Evolutionary conservation across 2,888 invertebrate species (phyloP).

Genomic region (Nomada lathburiana): DNA sequence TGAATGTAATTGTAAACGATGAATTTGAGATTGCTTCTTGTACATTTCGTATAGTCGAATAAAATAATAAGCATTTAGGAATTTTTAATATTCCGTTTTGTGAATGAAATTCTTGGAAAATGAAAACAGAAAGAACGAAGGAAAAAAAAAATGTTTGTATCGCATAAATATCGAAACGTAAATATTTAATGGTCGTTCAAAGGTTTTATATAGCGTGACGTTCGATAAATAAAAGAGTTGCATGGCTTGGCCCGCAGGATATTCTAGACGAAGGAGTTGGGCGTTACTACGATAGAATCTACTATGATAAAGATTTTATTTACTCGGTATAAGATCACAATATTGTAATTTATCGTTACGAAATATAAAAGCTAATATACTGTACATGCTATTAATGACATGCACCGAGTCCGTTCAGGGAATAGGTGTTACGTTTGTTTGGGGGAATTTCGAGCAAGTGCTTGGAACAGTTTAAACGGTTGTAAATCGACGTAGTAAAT

Average conservation of each 20-base stretch:
- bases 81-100: slow-evolving; percentile 47
- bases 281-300: slow-evolving; percentile 27
- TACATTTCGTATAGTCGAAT: slow-evolving; percentile 67
- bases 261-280: background rate
- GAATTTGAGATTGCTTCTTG: slow-evolving; percentile 58
- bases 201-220: background rate
- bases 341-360: slow-evolving; percentile 74
- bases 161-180: background rate
- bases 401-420: slow-evolving; percentile 43
- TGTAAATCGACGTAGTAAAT: slow-evolving; percentile 78
- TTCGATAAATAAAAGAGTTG: slow-evolving; percentile 12
- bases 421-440: slow-evolving; percentile 42
- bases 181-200: background rate
- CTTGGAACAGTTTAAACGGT: slow-evolving; percentile 65
- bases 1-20: slow-evolving; percentile 39
- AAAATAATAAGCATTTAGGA: slow-evolving; percentile 59
- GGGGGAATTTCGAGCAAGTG: slow-evolving; percentile 48
- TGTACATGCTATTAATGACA: slow-evolving; percentile 65
- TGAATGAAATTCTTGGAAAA: background rate
- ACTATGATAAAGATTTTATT: slow-evolving; percentile 75
- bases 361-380: slow-evolving; percentile 77
- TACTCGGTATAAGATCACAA: slow-evolving; percentile 78
- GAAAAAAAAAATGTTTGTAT: background rate
- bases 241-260: background rate
- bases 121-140: no score